A percentile compares a stretch with the other conserved stretches of the same genome.
Evolutionary conservation across 1,140 invertebrate species (phyloP).

Genomic region (Calephelis virginiensis): DNA sequence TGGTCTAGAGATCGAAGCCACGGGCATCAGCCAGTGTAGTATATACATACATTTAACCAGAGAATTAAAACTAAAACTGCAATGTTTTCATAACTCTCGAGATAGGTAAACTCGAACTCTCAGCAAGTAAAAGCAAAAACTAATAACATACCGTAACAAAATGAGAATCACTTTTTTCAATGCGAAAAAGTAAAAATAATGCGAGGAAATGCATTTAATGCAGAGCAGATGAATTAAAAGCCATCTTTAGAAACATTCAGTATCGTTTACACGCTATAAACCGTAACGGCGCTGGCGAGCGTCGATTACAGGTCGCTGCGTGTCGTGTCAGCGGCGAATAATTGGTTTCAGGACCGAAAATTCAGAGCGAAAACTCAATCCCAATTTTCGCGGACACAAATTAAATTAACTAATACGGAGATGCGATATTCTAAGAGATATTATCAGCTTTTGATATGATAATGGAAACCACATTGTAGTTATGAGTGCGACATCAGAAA

Average conservation of each 20-base stretch:
- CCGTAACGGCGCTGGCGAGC: constrained; percentile 1
- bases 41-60: too few species aligned
- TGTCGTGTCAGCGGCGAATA: constrained; percentile 9
- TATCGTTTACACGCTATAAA: constrained; percentile 2
- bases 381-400: not conserved
- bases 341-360: not conserved
- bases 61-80: too few species aligned
- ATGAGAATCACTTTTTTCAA: not conserved
- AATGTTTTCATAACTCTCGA: too few species aligned
- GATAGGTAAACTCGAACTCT: too few species aligned
- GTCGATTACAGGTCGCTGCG: constrained; percentile 5
- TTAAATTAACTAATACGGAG: constrained; percentile 1
- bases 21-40: too few species aligned
- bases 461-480: too few species aligned
- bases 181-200: constrained; percentile 6
- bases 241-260: constrained; percentile 14
- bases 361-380: constrained; percentile 5
- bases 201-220: constrained; percentile 1
- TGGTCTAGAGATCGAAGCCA: too few species aligned
- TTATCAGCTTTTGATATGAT: too few species aligned
- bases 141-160: too few species aligned
- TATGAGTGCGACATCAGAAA: too few species aligned
- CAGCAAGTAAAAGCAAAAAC: too few species aligned
- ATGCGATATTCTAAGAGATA: too few species aligned
- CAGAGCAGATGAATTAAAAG: constrained; percentile 7